Evolutionary conservation across 2,888 invertebrate genomes (phyloP), one percentile per base, ranked within the genome.

Genomic region (Agrochola circellaris): DNA sequence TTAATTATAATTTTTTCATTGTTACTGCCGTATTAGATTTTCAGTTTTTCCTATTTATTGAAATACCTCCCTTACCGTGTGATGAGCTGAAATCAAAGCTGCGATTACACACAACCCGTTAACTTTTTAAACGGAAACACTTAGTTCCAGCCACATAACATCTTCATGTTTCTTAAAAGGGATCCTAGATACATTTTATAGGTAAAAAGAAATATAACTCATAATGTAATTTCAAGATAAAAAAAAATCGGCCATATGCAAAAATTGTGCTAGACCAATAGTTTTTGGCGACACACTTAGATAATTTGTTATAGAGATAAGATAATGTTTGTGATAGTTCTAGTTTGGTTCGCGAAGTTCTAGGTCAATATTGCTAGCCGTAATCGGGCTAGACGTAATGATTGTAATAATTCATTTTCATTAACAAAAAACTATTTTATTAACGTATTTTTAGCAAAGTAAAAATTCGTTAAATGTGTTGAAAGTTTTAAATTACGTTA

Each of bases 281-380:
- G 83, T 71, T 83, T 82, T 83, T 77, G 51, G 81, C 75, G 88
- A 88, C 88, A 86, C 20, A 88, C 69, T 64, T 87, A 88, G 88
- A 89, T 89, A 84, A 85, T 76, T 72, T 45, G 26, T 73, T 79
- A 70, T 79, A 42, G 71, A 1, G 88, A 88, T 88, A 88, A 88
- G 88, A 86, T 88, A 84, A 73, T 54, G 34, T 70, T 73, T 71
- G 79, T 30, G 56, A 77, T 73, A 82, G 79, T 82, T 76, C 77
- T 77, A 81, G 71, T 76, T 69, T 42, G 2, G 13, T 30, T 34
- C 64, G 30, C 42, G 66, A 87, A 87, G 88, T 87, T 88, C 88
- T 88, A 85, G 88, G 89, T 88, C 81, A 86, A 51, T 85, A 71
- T 75, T 60, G 51, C 67, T 74, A 79, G 23, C 34, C 54, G n/a